Conservation (phyloP, 2,797 vertebrate genomes). For the Tenualosa ilisha region DNA sequence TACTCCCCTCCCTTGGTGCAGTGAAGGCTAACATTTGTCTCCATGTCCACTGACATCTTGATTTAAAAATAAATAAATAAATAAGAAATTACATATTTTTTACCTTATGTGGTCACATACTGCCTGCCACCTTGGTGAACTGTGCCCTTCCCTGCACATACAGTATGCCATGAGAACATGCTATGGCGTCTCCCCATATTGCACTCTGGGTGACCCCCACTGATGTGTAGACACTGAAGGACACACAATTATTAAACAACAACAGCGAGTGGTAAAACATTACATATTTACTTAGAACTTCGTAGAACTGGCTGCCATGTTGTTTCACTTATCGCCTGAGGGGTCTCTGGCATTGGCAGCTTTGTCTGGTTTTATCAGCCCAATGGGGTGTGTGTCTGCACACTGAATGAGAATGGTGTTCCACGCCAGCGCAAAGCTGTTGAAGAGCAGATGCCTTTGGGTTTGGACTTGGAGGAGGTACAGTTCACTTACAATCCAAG, state of each 20-base stretch:
- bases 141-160: too few species aligned
- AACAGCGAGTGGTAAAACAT: not conserved
- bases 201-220: not conserved
- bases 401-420: not conserved
- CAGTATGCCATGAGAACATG: not conserved
- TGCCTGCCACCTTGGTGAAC: not conserved
- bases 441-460: not conserved
- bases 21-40: not conserved
- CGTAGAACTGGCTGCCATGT: not conserved
- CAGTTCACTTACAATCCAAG: not conserved
- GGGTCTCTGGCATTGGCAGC: not conserved
- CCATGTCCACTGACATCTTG: not conserved
- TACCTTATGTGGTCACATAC: not conserved
- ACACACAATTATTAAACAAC: too few species aligned
- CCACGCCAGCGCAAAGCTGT: not conserved
- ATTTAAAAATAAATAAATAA: not conserved
- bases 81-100: not conserved
- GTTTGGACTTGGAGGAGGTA: not conserved
- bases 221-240: not conserved
- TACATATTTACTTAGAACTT: not conserved
- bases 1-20: not conserved
- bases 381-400: not conserved
- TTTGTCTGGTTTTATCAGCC: not conserved
- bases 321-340: not conserved
- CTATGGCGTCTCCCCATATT: not conserved